Base-by-base conservation (phyloP, 2,797 vertebrate genomes). In the Pipistrellus pipistrellus region DNA sequence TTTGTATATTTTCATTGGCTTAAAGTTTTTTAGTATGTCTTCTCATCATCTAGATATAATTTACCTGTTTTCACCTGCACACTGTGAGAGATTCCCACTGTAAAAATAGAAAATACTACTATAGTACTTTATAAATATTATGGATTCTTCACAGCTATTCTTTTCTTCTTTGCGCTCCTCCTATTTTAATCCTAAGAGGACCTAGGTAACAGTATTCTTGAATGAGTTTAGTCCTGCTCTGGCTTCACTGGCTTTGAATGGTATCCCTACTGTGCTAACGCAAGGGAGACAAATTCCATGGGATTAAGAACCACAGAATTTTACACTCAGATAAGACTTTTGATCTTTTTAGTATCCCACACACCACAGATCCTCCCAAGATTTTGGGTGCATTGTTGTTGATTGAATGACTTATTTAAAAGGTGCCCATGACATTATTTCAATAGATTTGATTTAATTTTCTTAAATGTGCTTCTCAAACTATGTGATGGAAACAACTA, bases 11-110 rank as follows among this genome's bases (percentile, higher is more conserved):
- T 97, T 92, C 62, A 86, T 9, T 76, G 92, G 76, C 53, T 64
- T 96, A 72, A 85, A 76, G 87, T 97, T 87, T 97, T 96, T 96
- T 46, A 62, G 1, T 82, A 13, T 11, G 97, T 97, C 93, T 95
- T 96, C 90, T 83, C 80, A 71, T 92, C 78, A 85, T 41, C 35
- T 55, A 80, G 44, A 25, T 64, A n/a, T 41, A 53, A 81, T 44
- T 53, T 62, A 15, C 64, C 71, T 69, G 8, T 88, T 92, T 89
- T 93, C 27, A 82, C 2, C 69, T 59, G 6, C 2, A 85, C 8
- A 41, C 8, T 55, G 32, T 81, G 35, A 73, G 25, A 90, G 78
- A 77, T 3, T 35, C 17, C 59, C 27, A 64, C 23, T 57, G 44
- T 8, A 30, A 83, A 92, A 51, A 48, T 20, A 5, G 3, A 55